These are phyloP conservation scores for Melanotaenia boesemani DNA, from an alignment of 2,797 vertebrate species.

Conservation along the genomic window DNA sequence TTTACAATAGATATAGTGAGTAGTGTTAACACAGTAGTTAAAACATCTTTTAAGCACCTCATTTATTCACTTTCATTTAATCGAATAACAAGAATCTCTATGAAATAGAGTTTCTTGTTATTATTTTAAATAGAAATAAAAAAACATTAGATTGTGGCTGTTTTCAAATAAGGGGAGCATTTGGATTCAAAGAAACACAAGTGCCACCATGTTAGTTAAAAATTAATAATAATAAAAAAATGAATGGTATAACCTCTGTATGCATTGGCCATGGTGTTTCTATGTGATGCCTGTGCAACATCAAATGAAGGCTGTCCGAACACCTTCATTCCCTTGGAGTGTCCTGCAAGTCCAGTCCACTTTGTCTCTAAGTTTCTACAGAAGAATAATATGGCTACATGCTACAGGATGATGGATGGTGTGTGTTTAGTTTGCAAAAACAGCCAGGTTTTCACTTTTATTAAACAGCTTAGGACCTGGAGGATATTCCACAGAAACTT, in stretches of 20 bases:
- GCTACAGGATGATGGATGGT: constrained; percentile 69
- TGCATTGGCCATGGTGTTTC: constrained; percentile 33
- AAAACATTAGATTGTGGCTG: not conserved
- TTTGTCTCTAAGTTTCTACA: constrained; percentile 46
- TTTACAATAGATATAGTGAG: constrained; percentile 37
- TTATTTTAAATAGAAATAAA: not conserved
- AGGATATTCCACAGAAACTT: constrained; percentile 47
- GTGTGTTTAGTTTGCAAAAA: constrained; percentile 66
- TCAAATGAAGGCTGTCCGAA: constrained; percentile 56
- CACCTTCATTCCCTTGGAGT: constrained; percentile 57
- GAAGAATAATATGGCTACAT: constrained; percentile 61
- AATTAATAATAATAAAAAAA: not conserved
- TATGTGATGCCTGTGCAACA: constrained; percentile 56
- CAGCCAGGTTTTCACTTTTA: constrained; percentile 65
- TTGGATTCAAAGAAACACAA: not conserved
- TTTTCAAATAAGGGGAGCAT: not conserved
- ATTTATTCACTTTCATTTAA: constrained; percentile 22
- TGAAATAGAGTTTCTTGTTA: too few relatives aligned
- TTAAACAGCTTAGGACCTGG: constrained; percentile 66
- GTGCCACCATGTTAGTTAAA: not conserved
- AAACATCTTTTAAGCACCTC: constrained; percentile 66
- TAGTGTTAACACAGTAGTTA: constrained; percentile 56
- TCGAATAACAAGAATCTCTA: not conserved
- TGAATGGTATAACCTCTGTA: not conserved
- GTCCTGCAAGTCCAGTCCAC: constrained; percentile 42